A percentile compares a stretch with the other conserved stretches of the same genome.
These are phyloP conservation scores for Ricordea florida DNA, from an alignment of 92 coral and sea anemone species.

Conservation along the genomic window DNA sequence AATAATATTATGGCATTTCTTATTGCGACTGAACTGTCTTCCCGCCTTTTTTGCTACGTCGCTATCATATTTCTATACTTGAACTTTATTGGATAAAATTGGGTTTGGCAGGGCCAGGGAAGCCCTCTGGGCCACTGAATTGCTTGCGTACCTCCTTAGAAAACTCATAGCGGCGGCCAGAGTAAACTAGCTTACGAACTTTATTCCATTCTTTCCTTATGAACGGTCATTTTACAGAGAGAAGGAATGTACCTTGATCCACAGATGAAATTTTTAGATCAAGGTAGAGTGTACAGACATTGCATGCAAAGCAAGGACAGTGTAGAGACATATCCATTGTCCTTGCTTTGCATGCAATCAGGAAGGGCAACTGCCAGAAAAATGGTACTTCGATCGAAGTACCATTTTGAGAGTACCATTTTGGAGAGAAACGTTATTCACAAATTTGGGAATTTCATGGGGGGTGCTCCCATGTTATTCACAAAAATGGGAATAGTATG, in stretches of 20 bases:
- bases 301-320: conserved; percentile 51
- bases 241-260: conserved; percentile 8
- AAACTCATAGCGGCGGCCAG: conserved; percentile 3
- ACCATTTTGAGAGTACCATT: no score
- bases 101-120: conserved; percentile 3
- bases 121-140: conserved; percentile 11
- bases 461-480: conserved; percentile 4
- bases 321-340: conserved; percentile 75
- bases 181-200: background rate
- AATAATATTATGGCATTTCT: conserved; percentile 8
- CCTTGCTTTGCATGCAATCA: conserved; percentile 58
- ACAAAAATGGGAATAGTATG: background rate
- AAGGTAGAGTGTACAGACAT: conserved; percentile 42
- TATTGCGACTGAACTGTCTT: conserved; percentile 18
- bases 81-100: conserved; percentile 5
- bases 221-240: conserved; percentile 5
- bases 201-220: background rate
- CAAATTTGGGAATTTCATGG: background rate
- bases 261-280: conserved; percentile 34
- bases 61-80: conserved; percentile 7
- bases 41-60: conserved; percentile 1
- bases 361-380: conserved; percentile 71
- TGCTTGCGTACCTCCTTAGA: conserved; percentile 5
- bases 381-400: conserved; percentile 68
- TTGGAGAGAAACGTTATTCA: conserved; percentile 52